phyloP scores from a whole-genome alignment of 2,797 vertebrate genomes.

The Pygocentrus nattereri region DNA sequence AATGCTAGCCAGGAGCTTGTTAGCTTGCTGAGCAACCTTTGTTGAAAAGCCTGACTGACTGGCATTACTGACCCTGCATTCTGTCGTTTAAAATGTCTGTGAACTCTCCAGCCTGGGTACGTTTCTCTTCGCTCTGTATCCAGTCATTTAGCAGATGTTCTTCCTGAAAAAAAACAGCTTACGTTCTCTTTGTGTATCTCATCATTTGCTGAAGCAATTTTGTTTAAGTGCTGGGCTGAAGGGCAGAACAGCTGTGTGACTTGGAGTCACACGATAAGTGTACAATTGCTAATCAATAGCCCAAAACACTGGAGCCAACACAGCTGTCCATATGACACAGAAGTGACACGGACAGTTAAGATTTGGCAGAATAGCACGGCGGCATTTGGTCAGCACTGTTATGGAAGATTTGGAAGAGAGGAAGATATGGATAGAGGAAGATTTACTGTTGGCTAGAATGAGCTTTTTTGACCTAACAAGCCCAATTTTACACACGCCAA shows the following conservation, averaged over 20 bases:
- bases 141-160: conserved; percentile 50
- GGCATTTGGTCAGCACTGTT: neutral
- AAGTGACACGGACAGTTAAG: neutral
- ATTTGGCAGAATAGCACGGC: neutral
- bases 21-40: neutral
- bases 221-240: conserved; percentile 2
- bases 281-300: conserved; percentile 2
- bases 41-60: neutral
- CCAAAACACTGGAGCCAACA: conserved; percentile 3
- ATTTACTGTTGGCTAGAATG: neutral
- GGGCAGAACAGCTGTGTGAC: conserved; percentile 31
- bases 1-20: neutral
- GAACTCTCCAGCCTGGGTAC: conserved; percentile 21
- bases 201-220: conserved; percentile 35
- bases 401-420: too few relatives aligned
- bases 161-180: conserved; percentile 7
- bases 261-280: conserved; percentile 6
- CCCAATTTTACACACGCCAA: neutral
- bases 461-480: neutral
- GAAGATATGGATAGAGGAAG: too few relatives aligned
- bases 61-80: too few relatives aligned
- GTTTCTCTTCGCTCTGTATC: conserved; percentile 10
- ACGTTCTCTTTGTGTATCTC: conserved; percentile 24
- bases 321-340: neutral
- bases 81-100: neutral